Evolutionary conservation across 2,888 invertebrate species (phyloP).

Genomic region (Dicycla oo): DNA sequence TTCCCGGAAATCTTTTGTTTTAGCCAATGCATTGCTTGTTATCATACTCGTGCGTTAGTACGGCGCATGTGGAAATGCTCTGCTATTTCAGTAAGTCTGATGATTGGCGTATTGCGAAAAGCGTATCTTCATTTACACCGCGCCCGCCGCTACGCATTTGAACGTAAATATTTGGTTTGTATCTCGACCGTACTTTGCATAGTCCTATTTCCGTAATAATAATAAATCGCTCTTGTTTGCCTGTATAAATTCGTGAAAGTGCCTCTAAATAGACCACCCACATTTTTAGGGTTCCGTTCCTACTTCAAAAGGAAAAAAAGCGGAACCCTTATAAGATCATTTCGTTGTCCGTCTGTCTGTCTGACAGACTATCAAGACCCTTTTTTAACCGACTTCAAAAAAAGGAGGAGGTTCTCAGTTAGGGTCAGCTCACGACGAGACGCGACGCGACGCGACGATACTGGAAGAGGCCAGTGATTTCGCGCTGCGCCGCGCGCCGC

Average conservation of each 20-base stretch:
- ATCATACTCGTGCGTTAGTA: conserved; percentile 10
- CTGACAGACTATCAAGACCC: too few species aligned
- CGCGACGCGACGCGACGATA: too few species aligned
- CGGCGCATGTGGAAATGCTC: conserved; percentile 17
- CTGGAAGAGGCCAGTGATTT: too few species aligned
- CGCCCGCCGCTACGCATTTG: conserved; percentile 51
- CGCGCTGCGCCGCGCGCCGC: too few species aligned
- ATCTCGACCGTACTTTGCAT: conserved; percentile 54
- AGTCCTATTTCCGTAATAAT: conserved; percentile 58
- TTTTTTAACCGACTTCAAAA: too few species aligned
- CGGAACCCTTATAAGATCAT: too few species aligned
- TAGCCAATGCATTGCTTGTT: conserved; percentile 1
- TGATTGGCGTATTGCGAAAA: conserved; percentile 23
- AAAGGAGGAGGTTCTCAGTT: too few species aligned
- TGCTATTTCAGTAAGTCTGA: conserved; percentile 39
- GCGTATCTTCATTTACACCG: conserved; percentile 40
- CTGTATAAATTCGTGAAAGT: conserved; percentile 33
- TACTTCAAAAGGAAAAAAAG: too few species aligned
- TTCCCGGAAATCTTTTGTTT: background rate
- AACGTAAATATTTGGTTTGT: conserved; percentile 64
- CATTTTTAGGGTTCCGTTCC: too few species aligned
- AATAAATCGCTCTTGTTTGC: conserved; percentile 54
- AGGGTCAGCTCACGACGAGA: too few species aligned
- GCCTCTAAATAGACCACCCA: conserved; percentile 30
- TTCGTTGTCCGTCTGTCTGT: too few species aligned